These are phyloP conservation scores for Aleiodes testaceus DNA, from an alignment of 2,888 invertebrate species.

Conservation along the genomic window DNA sequence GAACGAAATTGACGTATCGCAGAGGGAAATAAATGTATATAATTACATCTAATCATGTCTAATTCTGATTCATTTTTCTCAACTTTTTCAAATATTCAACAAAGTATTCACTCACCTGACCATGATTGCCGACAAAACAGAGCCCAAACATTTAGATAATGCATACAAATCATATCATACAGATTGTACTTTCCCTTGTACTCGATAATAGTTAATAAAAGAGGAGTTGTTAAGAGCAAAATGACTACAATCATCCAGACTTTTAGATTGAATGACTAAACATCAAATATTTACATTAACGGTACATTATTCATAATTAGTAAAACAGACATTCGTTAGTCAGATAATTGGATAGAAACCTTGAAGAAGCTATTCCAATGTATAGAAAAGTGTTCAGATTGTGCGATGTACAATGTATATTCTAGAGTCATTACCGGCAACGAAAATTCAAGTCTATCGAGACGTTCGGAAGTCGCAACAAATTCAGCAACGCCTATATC, in stretches of 20 bases:
- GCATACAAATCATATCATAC: slow-evolving; percentile 43
- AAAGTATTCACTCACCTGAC: slow-evolving; percentile 47
- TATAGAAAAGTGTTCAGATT: slow-evolving; percentile 48
- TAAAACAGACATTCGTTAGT: no score
- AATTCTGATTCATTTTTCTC: no score
- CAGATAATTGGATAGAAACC: no score
- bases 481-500: slow-evolving; percentile 62
- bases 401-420: slow-evolving; percentile 56
- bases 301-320: no score
- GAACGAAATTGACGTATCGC: no score
- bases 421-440: slow-evolving; percentile 55
- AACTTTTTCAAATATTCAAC: no score
- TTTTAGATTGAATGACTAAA: slow-evolving; percentile 37
- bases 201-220: slow-evolving; percentile 49
- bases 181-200: neutral
- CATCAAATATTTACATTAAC: neutral
- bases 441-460: slow-evolving; percentile 60
- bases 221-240: slow-evolving; percentile 39
- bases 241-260: slow-evolving; percentile 51
- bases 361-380: slow-evolving; percentile 53
- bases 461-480: slow-evolving; percentile 56
- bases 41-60: no score
- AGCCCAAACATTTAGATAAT: slow-evolving; percentile 56
- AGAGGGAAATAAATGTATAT: no score
- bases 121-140: slow-evolving; percentile 62